These are phyloP conservation scores for Aphidoletes aphidimyza DNA, from an alignment of 2,888 invertebrate genomes.

Conservation along the genomic window DNA sequence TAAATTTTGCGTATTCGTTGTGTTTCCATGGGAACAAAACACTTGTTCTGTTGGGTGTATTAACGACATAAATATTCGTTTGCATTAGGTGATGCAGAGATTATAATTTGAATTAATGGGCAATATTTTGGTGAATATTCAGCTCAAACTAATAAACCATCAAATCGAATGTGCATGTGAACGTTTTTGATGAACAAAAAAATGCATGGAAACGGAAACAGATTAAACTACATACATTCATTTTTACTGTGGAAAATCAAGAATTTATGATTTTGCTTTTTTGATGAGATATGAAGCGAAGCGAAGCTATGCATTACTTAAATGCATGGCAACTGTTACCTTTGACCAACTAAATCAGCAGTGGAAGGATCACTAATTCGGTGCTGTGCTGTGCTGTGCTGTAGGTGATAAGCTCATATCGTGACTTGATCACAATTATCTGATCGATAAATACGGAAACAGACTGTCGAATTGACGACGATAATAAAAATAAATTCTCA, in stretches of 20 bases:
- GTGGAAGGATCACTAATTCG: not conserved
- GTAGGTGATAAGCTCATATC: not conserved
- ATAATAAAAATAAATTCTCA: conserved; percentile 44
- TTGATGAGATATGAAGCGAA: too few relatives aligned
- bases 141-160: not conserved
- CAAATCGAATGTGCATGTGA: too few relatives aligned
- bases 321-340: not conserved
- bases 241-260: too few relatives aligned
- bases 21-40: not conserved
- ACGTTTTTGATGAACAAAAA: too few relatives aligned
- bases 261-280: not conserved
- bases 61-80: not conserved
- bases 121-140: not conserved
- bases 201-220: too few relatives aligned
- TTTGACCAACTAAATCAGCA: not conserved
- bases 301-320: too few relatives aligned
- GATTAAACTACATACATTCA: too few relatives aligned
- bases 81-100: not conserved
- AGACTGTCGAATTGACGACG: not conserved
- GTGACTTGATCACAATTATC: conserved; percentile 33
- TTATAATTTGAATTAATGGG: conserved; percentile 14
- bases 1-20: too few relatives aligned
- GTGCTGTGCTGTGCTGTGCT: not conserved
- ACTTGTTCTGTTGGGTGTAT: not conserved
- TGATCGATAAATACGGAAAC: not conserved